Percentiles rank a stretch among this genome's conserved stretches.
phyloP scores from a whole-genome alignment of 2,113 vertebrate genomes.

The Brachypodius melanocephalos region DNA sequence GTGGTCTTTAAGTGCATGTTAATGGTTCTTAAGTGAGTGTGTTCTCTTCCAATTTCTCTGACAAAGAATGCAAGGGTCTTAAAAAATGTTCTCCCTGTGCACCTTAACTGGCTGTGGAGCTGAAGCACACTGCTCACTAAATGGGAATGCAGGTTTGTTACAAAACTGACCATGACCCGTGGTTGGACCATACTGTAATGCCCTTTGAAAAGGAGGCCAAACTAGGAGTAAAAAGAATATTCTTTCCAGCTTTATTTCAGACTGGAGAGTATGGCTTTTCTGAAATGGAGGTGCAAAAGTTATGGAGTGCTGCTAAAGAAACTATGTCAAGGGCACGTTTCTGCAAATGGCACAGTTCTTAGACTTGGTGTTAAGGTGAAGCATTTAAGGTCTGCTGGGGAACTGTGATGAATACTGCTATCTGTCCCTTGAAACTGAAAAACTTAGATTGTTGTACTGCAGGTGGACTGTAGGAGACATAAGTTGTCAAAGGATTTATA shows the following conservation, averaged over 20 bases:
- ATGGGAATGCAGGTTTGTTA: neutral
- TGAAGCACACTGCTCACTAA: neutral
- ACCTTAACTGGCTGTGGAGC: neutral
- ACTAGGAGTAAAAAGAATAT: neutral
- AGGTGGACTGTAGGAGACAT: neutral
- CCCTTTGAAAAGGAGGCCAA: neutral
- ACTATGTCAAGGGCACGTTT: neutral
- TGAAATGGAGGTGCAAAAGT: neutral
- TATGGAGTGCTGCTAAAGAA: neutral
- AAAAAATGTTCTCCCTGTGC: neutral
- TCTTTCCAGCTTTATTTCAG: neutral
- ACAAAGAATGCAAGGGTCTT: neutral
- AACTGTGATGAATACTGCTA: neutral
- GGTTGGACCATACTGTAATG: neutral
- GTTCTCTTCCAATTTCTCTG: neutral
- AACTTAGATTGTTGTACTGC: neutral
- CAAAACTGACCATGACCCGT: neutral
- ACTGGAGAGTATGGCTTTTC: neutral
- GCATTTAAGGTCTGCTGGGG: neutral
- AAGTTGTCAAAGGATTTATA: neutral
- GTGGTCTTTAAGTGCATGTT: neutral
- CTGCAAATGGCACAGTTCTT: neutral
- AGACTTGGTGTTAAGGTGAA: neutral
- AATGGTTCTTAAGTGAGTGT: neutral
- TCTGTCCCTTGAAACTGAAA: neutral